A percentile compares a stretch with the other conserved stretches of the same genome.
phyloP scores from a whole-genome alignment of 2,888 invertebrate genomes.

The Boloria euphrosyne region DNA sequence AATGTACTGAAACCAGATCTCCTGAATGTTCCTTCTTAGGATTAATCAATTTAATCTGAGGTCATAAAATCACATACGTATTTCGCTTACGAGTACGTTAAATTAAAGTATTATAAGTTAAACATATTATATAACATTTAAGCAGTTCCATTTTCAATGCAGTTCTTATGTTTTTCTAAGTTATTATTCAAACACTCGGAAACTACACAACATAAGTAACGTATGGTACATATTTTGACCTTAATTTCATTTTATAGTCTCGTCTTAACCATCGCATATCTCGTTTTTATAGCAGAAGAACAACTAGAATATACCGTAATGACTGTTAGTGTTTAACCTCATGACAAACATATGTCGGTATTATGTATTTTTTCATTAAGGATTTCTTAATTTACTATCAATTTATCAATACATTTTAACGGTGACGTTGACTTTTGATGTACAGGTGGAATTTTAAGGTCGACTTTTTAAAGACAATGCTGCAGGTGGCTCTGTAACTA shows the following conservation, averaged over 20 bases:
- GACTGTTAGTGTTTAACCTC: slow-evolving; percentile 29
- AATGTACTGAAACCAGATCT: slow-evolving; percentile 64
- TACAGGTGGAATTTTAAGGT: slow-evolving; percentile 71
- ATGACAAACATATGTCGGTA: slow-evolving; percentile 32
- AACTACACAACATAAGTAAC: slow-evolving; percentile 1
- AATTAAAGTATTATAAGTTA: slow-evolving; percentile 14
- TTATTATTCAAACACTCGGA: slow-evolving; percentile 4
- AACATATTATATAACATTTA: too few species aligned
- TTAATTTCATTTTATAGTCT: slow-evolving; percentile 22
- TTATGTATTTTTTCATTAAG: slow-evolving; percentile 22
- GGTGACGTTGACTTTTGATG: slow-evolving; percentile 48
- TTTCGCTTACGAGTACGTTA: slow-evolving; percentile 7
- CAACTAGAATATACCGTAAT: slow-evolving; percentile 37
- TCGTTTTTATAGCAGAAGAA: slow-evolving; percentile 24
- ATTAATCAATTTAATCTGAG: slow-evolving; percentile 60
- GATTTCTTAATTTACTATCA: slow-evolving; percentile 32
- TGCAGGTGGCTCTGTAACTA: slow-evolving; percentile 74
- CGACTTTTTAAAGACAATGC: slow-evolving; percentile 71
- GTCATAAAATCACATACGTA: slow-evolving; percentile 43
- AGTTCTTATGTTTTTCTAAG: too few species aligned
- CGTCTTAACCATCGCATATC: slow-evolving; percentile 18
- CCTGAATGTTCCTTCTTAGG: slow-evolving; percentile 48
- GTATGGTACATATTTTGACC: slow-evolving; percentile 22
- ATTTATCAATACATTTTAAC: slow-evolving; percentile 54
- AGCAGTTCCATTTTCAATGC: too few species aligned